Conservation (phyloP, 1,140 invertebrate genomes). For the Contarinia nasturtii region DNA sequence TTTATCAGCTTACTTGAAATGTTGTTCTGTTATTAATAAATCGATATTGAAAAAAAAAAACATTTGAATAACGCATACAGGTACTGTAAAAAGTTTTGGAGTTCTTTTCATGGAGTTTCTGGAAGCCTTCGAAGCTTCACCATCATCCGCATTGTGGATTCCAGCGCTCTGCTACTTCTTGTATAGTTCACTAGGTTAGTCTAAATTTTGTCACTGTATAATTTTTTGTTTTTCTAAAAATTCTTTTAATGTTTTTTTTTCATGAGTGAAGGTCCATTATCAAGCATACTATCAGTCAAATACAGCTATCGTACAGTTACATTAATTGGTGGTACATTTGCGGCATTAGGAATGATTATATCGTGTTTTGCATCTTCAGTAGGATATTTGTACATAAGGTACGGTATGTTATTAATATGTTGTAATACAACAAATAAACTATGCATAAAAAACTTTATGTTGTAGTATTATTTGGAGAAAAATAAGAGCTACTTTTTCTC, state of each 20-base stretch:
- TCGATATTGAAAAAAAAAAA: no score
- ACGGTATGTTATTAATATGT: slow-evolving; percentile 9
- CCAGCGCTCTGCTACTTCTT: slow-evolving; percentile 69
- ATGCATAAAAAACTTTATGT: no score
- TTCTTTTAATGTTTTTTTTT: not conserved
- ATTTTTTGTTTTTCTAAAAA: no score
- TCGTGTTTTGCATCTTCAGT: slow-evolving; percentile 66
- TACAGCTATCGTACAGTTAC: slow-evolving; percentile 84
- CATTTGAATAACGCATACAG: slow-evolving; percentile 10
- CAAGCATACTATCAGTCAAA: slow-evolving; percentile 71
- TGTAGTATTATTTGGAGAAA: no score
- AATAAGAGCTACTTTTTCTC: no score
- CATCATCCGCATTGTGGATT: slow-evolving; percentile 60
- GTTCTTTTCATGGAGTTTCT: slow-evolving; percentile 64
- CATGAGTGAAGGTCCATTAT: slow-evolving; percentile 54
- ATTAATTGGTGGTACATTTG: slow-evolving; percentile 63
- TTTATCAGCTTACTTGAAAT: no score
- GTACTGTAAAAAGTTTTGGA: slow-evolving; percentile 74
- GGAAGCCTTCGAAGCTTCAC: slow-evolving; percentile 47
- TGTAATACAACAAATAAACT: no score
- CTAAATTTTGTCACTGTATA: not conserved
- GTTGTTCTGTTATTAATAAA: no score
- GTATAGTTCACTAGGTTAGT: slow-evolving; percentile 63
- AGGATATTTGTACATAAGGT: slow-evolving; percentile 57
- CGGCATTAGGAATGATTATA: slow-evolving; percentile 66